Conservation (phyloP, 2,113 vertebrate species). For the Cheirogaleus medius region DNA sequence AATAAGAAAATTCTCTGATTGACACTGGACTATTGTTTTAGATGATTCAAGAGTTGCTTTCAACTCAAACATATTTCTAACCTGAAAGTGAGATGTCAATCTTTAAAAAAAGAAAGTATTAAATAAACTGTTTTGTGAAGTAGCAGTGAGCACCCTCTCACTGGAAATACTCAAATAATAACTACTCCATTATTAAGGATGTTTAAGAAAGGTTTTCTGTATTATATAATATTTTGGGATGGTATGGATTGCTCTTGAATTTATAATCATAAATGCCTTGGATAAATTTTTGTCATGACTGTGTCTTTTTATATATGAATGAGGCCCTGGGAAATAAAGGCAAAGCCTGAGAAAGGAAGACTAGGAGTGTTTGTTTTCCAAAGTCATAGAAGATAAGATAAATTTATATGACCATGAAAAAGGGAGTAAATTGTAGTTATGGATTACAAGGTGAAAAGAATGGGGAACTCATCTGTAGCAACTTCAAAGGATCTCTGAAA, state of each 20-base stretch:
- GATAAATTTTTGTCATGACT: neutral
- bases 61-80: neutral
- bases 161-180: neutral
- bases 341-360: constrained; percentile 36
- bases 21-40: neutral
- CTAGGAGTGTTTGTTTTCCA: constrained; percentile 38
- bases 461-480: neutral
- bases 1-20: neutral
- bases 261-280: neutral
- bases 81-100: neutral
- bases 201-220: constrained; percentile 28
- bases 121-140: constrained; percentile 3
- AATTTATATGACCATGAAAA: neutral
- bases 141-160: neutral
- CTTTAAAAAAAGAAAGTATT: neutral
- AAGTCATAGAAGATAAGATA: constrained; percentile 29
- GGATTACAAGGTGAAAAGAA: neutral
- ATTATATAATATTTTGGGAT: constrained; percentile 4
- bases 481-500: constrained; percentile 16
- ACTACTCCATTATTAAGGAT: neutral
- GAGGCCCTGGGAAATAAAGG: constrained; percentile 20
- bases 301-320: neutral
- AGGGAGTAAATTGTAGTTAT: neutral
- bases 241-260: constrained; percentile 12
- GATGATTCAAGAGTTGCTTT: neutral